Percentiles rank a stretch among this genome's conserved stretches.
Conservation (phyloP, 2,888 invertebrate genomes). For the Mechanitis mazaeus region DNA sequence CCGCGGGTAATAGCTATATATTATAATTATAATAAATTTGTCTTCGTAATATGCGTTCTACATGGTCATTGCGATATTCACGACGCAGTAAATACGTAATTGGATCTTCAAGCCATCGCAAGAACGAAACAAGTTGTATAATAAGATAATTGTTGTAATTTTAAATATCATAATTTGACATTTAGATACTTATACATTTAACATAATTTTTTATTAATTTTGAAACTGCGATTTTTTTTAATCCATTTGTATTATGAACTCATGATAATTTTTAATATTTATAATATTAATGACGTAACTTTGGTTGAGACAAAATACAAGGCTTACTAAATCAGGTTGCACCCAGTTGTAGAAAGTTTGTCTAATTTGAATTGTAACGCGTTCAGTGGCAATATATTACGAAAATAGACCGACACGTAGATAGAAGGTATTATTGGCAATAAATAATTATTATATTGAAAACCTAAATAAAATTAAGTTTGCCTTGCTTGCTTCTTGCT, state of each 20-base stretch:
- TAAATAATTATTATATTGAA: slow-evolving; percentile 2
- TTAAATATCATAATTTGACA: not conserved
- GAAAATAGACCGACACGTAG: slow-evolving; percentile 14
- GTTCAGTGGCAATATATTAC: slow-evolving; percentile 18
- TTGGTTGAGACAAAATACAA: slow-evolving; percentile 46
- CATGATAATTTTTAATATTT: not conserved
- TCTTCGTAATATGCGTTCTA: slow-evolving; percentile 43
- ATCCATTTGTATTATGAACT: no score
- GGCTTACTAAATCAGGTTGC: slow-evolving; percentile 44
- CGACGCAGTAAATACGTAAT: slow-evolving; percentile 44
- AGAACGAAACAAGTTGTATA: slow-evolving; percentile 30
- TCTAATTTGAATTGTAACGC: slow-evolving; percentile 21
- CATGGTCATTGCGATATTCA: slow-evolving; percentile 32
- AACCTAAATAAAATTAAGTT: no score
- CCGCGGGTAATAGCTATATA: no score
- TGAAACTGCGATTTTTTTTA: no score
- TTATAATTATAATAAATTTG: no score
- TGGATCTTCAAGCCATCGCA: slow-evolving; percentile 40
- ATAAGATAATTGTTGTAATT: slow-evolving; percentile 10
- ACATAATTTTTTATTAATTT: no score
- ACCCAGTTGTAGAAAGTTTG: slow-evolving; percentile 27
- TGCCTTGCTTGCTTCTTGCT: no score
- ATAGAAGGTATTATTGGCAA: slow-evolving; percentile 5
- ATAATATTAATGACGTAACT: slow-evolving; percentile 41
- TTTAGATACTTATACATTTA: not conserved